Conservation (phyloP, 2,888 invertebrate genomes). For the Agelastica alni region DNA sequence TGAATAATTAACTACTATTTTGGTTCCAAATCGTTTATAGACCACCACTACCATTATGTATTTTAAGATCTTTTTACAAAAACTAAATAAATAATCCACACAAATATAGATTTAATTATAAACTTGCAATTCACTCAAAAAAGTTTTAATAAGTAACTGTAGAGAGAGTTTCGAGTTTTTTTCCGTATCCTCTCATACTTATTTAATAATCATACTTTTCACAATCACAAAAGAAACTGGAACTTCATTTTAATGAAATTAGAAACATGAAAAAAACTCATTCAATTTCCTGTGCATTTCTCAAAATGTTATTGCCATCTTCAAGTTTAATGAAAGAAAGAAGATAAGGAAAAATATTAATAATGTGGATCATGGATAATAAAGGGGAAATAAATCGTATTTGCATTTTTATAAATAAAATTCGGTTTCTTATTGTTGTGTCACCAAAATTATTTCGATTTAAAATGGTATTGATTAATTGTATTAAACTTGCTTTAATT, state of each 20-base stretch:
- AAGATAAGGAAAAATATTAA: conserved; percentile 27
- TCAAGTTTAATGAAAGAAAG: conserved; percentile 24
- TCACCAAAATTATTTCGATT: too few relatives aligned
- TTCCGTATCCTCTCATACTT: background rate
- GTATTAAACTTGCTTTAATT: too few relatives aligned
- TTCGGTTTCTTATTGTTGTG: too few relatives aligned
- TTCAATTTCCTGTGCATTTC: conserved; percentile 35
- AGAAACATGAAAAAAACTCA: conserved; percentile 29
- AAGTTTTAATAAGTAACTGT: background rate
- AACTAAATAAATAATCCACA: too few relatives aligned
- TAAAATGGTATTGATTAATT: too few relatives aligned
- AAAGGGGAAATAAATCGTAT: conserved; percentile 25
- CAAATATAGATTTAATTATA: background rate
- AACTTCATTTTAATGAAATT: conserved; percentile 24
- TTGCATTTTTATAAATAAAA: conserved; percentile 30
- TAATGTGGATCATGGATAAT: conserved; percentile 23
- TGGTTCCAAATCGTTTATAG: too few relatives aligned
- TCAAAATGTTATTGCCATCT: conserved; percentile 30
- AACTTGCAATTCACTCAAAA: background rate
- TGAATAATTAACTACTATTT: too few relatives aligned
- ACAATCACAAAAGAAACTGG: conserved; percentile 12
- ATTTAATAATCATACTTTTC: conserved; percentile 10
- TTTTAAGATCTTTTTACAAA: too few relatives aligned
- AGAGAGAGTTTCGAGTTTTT: background rate
- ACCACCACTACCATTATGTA: too few relatives aligned